Base-by-base conservation (phyloP, 1,140 invertebrate genomes). In the Eumaeus atala region DNA sequence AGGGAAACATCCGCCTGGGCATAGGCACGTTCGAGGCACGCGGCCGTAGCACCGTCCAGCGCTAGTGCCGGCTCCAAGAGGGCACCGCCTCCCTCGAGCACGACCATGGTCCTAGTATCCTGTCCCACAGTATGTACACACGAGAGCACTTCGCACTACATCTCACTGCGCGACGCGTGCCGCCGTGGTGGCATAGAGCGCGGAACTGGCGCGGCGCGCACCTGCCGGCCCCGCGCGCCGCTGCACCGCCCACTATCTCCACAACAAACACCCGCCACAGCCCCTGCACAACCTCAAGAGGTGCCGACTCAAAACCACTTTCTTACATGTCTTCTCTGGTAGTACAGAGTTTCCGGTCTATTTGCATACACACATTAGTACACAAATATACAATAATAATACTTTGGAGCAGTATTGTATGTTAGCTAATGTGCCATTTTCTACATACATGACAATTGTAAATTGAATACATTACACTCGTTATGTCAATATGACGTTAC, bases 1-100 rank as follows among this genome's bases (percentile, higher is more conserved):
- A 95, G 90, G 65, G 93, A 92, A 66, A 93, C 92, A 65, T 93
- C 92, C 63, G 92, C 91, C 76, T 94, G 93, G 69, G 92, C 92
- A 87, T 94, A 94, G 50, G 92, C 90, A 36, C 92, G 91, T 75
- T 92, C 92, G 67, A 92, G 79, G 54, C 89, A 88, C 51, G 89
- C 89, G 28, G 87, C 85, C 44, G 83, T 66, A 35, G 88, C 87
- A 56, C 89, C 84, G 61, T 88, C 87, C 55, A 86, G 77, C 59
- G 82, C 82, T 35, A 87, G 73, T 40, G 86, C 78, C 63, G 86
- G 84, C 76, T 87, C 92, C 70, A 92, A 80, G 42, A 90, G 77
- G 61, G 89, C 87, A 21, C 87, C 84, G 64, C 89, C 84, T 68
- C 89, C 89, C 77, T 93, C 92, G 67, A 93, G 89, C 80, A 93